phyloP scores from a whole-genome alignment of 1,140 invertebrate species.

The Danaus melanippus region DNA sequence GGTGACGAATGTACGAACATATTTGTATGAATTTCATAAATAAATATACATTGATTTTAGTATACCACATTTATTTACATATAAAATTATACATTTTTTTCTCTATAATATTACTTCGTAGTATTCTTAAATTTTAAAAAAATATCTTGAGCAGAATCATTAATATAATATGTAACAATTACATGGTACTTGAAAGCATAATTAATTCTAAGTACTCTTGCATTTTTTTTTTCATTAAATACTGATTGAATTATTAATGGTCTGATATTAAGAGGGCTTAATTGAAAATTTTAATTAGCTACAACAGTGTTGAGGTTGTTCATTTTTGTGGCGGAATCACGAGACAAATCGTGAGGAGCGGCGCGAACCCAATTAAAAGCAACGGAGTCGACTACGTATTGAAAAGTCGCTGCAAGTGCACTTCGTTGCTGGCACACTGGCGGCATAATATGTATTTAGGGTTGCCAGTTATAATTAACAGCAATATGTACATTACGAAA shows the following conservation, averaged over 20 bases:
- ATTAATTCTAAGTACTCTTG: too few species aligned
- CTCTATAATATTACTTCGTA: too few species aligned
- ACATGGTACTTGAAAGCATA: too few species aligned
- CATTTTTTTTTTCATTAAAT: too few species aligned
- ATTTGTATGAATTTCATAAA: too few species aligned
- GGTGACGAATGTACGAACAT: not conserved
- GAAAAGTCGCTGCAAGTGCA: conserved; percentile 37
- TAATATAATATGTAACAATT: too few species aligned
- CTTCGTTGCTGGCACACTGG: conserved; percentile 20
- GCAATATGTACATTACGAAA: not conserved
- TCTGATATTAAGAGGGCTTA: conserved; percentile 24
- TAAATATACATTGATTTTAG: too few species aligned
- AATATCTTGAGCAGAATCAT: too few species aligned
- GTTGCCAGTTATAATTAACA: conserved; percentile 17
- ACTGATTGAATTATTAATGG: conserved; percentile 8
- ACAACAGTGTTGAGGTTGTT: conserved; percentile 43
- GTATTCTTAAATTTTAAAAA: too few species aligned
- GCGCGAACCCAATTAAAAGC: conserved; percentile 55
- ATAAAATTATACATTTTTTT: too few species aligned
- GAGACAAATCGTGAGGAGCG: conserved; percentile 40
- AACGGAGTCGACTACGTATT: conserved; percentile 36
- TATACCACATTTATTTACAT: too few species aligned
- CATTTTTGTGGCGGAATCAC: conserved; percentile 44
- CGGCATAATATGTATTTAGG: conserved; percentile 18
- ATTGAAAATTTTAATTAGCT: conserved; percentile 55